phyloP scores from a whole-genome alignment of 2,113 vertebrate species.

The Petromus typicus region DNA sequence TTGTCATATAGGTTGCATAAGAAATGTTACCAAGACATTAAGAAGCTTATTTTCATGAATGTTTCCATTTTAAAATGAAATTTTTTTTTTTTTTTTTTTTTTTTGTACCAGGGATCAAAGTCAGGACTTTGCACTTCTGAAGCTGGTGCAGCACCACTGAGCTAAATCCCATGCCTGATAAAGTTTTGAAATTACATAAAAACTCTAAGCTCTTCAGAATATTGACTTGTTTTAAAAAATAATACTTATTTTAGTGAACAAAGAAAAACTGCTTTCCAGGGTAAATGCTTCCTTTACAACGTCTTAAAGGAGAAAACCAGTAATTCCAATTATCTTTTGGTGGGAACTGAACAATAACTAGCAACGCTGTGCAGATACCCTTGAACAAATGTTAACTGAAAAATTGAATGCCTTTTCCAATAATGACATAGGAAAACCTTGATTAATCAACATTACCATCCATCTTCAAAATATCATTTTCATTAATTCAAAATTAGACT shows the following conservation, averaged over 20 bases:
- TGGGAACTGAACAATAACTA: background rate
- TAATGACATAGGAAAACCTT: conserved; percentile 4
- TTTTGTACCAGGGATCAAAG: no score
- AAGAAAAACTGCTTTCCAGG: background rate
- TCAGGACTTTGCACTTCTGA: no score
- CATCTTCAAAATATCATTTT: conserved; percentile 19
- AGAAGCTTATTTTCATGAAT: background rate
- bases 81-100: no score
- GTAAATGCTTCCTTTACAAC: background rate
- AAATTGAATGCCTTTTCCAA: conserved; percentile 4
- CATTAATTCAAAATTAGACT: conserved; percentile 36
- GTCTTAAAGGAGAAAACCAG: background rate
- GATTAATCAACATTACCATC: background rate
- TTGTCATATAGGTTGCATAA: background rate
- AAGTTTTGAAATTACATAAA: background rate
- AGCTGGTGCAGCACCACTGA: background rate
- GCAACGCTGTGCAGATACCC: background rate
- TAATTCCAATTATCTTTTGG: background rate
- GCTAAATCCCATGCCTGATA: background rate
- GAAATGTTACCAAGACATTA: background rate
- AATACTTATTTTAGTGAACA: background rate
- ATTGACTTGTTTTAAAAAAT: conserved; percentile 15
- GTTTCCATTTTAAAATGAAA: conserved; percentile 12
- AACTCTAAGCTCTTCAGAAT: background rate
- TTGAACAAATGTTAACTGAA: conserved; percentile 13